Base-by-base conservation (phyloP, 64 coral and sea anemone genomes). In the Actinia equina region DNA sequence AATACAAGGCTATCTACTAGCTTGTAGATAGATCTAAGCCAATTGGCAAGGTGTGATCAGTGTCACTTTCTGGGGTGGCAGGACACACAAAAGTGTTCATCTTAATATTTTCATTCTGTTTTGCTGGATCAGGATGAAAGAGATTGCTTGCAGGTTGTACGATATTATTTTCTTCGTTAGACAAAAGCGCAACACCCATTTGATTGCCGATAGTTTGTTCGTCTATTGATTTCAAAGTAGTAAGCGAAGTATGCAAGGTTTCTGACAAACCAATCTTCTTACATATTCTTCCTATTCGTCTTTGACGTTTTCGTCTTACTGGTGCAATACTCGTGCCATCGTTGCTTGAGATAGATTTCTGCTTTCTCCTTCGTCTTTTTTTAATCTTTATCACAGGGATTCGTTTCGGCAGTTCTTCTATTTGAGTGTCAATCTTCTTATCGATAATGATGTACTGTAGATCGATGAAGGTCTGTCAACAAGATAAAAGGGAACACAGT, bases 371-470 rank as follows among this genome's bases (percentile, higher is more conserved):
- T 81, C 78, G 43, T 25, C 22, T 81, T 81, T 78, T 78, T 16
- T 52, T 81, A 17, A 22, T 81, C 49, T 81, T 81, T 49, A 22
- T 52, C 17, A 81, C 49, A 20, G 43, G 43, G 22, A 49, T 81
- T 49, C 7, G 19, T 52, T 81, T 81, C 3, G 78, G 78, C 27
- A 49, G 43, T 44, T 81, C 78, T 81, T 49, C 43, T 52, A 44
- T 8, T 9, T 46, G 78, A 14, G 69, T 30, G 69, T 81, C 78
- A 19, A 81, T 19, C 27, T 81, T 44, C 23, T 81, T 81, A n/a
- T 81, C 78, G 43, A 81, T 81, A 52, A 81, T 81, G 43, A 81
- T 81, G 78, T 81, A 81, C 17, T 81, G 78, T 16, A 81, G 78
- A 46, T 81, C 78, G 4, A 81, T 74, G 19, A 74, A 74, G 7